Conservation (phyloP, 2,797 vertebrate species). For the Periophthalmus magnuspinnatus region DNA sequence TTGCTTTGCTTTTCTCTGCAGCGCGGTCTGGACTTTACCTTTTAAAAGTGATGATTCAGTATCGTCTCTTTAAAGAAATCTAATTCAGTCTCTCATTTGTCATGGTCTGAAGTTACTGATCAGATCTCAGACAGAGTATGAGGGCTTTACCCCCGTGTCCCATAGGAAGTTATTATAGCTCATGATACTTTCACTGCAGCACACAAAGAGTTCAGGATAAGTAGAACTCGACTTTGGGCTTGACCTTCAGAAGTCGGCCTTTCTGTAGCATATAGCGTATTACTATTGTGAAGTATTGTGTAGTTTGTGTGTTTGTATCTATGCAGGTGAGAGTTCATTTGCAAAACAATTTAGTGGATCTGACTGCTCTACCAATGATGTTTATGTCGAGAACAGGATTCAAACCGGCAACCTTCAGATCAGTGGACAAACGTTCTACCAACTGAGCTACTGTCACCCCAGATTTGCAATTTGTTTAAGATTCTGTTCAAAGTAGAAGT, state of each 20-base stretch:
- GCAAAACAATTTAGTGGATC: no score
- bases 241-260: background rate
- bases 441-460: no score
- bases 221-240: background rate
- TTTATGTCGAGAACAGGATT: no score
- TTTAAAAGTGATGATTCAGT: conserved; percentile 13
- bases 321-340: no score
- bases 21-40: background rate
- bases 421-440: no score
- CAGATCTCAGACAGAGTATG: background rate
- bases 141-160: conserved; percentile 15
- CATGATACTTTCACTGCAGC: background rate
- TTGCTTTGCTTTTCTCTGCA: background rate
- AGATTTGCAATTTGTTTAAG: no score
- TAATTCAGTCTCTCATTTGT: conserved; percentile 4
- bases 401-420: no score
- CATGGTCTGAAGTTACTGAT: conserved; percentile 12
- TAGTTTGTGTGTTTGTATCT: no score
- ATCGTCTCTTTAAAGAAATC: conserved; percentile 5
- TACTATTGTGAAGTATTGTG: background rate
- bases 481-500: no score
- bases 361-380: no score
- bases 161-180: conserved; percentile 39
- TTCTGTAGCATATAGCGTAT: background rate
- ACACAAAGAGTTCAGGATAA: background rate